Evolutionary conservation across 2,888 invertebrate species (phyloP), one percentile per base, ranked within the genome.

Genomic region (Cephalotes varians): DNA sequence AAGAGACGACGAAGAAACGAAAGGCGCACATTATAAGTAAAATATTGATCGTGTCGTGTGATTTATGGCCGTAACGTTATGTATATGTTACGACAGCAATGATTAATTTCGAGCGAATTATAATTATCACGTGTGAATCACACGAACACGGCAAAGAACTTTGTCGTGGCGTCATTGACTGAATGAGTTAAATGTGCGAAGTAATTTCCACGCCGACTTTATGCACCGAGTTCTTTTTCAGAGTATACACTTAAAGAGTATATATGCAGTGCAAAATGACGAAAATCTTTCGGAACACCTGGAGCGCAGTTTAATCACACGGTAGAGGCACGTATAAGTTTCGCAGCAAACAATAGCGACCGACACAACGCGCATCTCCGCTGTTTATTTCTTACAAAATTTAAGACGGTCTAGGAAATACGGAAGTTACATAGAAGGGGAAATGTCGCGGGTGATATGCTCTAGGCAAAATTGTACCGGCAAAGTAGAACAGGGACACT

Each of bases 371-470:
- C 44, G 44, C 44, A 37, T 47, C 44, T 81, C 64, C 83, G 64
- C 81, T 90, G 88, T 91, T 91, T 88, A 88, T 90, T 90, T 87
- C 86, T 89, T 90, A 89, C 88, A 91, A 91, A 90, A 90, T 90
- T 90, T 85, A 90, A 87, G 47, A 56, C 77, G 51, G 76, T 80
- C 81, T 58, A 79, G n/a, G 82, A 81, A 64, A 82, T 71, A 81
- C 54, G 74, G 56, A 82, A 82, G 82, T 65, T 54, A 67, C 58
- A 74, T 37, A 67, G 34, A 62, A 81, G 74, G 58, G 31, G 34
- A 67, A 10, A 67, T 25, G 34, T 3, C 15, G 67, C 44, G n/a
- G n/a, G 18, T 37, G 40, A 12, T 40, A 1, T 5, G 25, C 37
- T 40, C 60, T 28, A 49, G 40, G 31, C 44, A 40, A 44, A 62